Conservation (phyloP, 2,113 vertebrate species). For the Ibidorhyncha struthersii region DNA sequence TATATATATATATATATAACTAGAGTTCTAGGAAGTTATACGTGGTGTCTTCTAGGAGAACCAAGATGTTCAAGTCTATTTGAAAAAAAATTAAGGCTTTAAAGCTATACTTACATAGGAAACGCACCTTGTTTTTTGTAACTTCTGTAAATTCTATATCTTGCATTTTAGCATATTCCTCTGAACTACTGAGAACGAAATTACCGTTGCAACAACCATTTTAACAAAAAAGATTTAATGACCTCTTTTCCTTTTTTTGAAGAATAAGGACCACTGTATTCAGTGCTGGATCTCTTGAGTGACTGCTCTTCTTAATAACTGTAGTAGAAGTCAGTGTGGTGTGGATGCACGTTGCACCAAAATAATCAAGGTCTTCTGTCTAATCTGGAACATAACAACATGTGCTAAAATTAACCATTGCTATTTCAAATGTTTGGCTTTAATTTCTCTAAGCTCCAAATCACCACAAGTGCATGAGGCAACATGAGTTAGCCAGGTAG, state of each 20-base stretch:
- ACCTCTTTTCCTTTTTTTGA: background rate
- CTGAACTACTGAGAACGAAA: background rate
- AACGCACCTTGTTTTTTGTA: background rate
- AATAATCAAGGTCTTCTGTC: background rate
- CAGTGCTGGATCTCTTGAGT: background rate
- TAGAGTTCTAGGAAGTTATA: background rate
- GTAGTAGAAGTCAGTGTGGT: background rate
- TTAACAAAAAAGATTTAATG: background rate
- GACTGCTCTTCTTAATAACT: background rate
- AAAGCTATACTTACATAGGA: background rate
- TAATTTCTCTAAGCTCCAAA: background rate
- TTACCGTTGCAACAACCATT: background rate
- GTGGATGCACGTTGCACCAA: background rate
- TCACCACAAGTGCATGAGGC: background rate
- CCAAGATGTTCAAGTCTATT: background rate
- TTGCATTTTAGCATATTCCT: background rate
- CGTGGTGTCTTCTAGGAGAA: background rate
- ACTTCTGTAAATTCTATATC: background rate
- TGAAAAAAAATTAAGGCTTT: background rate
- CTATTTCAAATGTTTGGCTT: background rate
- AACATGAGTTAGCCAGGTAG: background rate
- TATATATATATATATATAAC: background rate
- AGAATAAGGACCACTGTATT: background rate
- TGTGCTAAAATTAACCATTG: background rate
- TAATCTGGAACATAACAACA: background rate